Conservation (phyloP, 1,140 invertebrate species). For the Lanistes nyassanus region DNA sequence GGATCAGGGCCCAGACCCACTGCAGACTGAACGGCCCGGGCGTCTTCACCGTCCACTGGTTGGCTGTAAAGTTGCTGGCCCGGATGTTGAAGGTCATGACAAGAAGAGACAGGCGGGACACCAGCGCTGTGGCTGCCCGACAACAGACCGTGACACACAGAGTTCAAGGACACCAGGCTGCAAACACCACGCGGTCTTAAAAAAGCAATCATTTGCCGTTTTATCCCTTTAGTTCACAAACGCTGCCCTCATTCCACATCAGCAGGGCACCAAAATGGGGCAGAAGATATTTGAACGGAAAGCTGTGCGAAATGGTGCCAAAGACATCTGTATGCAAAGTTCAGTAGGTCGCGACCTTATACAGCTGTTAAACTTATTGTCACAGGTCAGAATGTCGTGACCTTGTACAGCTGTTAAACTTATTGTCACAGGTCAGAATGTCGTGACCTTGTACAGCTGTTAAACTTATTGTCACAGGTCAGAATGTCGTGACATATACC, state of each 20-base stretch:
- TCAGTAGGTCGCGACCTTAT: too few species aligned
- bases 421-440: too few species aligned
- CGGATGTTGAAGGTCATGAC: constrained; percentile 40
- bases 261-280: neutral
- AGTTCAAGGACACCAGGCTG: neutral
- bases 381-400: too few species aligned
- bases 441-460: too few species aligned
- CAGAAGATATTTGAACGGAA: neutral
- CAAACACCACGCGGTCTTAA: neutral
- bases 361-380: too few species aligned
- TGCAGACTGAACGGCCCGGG: constrained; percentile 28
- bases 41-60: neutral
- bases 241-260: too few species aligned
- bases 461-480: too few species aligned
- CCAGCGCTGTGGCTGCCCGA: constrained; percentile 21
- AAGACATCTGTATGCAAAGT: too few species aligned
- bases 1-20: constrained; percentile 52
- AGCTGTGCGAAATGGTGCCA: neutral
- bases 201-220: neutral
- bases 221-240: neutral
- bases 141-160: neutral
- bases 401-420: too few species aligned
- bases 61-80: neutral
- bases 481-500: too few species aligned
- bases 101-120: constrained; percentile 36